Base-by-base conservation (phyloP, 2,113 vertebrate species). In the Peromyscus polionotus region DNA sequence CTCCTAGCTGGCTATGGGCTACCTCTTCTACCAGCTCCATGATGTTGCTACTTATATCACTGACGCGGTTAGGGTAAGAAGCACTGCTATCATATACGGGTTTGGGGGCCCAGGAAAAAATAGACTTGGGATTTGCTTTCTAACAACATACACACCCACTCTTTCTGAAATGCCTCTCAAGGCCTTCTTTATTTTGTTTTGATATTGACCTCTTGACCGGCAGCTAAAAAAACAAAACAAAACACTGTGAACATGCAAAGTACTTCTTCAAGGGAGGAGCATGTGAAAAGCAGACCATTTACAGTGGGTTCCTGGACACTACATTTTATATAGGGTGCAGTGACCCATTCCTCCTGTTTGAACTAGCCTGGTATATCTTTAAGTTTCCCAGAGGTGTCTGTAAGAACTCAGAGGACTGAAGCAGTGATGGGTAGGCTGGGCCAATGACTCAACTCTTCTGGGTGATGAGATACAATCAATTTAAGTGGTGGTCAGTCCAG, bases 61-160 rank as follows among this genome's bases (percentile, higher is more conserved):
- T 31, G 9, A 90, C 36, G 9, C 5, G 0, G 20, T 7, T 70
- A 70, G 45, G 80, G 36, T 9, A 33, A 70, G 63, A 45, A 90
- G 61, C 28, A 57, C 91, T 72, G 16, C 20, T 28, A 3, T 81
- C 59, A 88, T 54, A 57, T 1, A 5, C 22, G 70, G 11, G 81
- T 85, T 31, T 73, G n/a, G 45, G n/a, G 77, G 89, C 77, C 68
- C 57, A 63, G 94, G 89, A 84, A 72, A n/a, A 92, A 93, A 61
- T 26, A 72, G 10, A 31, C 84, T 91, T 95, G 54, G 80, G 73
- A 96, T 92, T 87, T 96, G 57, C 45, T 93, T 95, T 95, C 76
- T 81, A 87, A 92, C 7, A 94, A 26, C 22, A 92, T 10, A 48
- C 28, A 81, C 1, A 45, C 73, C 45, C 26, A 79, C 70, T 94